A percentile compares a stretch with the other conserved stretches of the same genome.
Evolutionary conservation across 2,797 vertebrate species (phyloP).

Genomic region (Sylvilagus floridanus): DNA sequence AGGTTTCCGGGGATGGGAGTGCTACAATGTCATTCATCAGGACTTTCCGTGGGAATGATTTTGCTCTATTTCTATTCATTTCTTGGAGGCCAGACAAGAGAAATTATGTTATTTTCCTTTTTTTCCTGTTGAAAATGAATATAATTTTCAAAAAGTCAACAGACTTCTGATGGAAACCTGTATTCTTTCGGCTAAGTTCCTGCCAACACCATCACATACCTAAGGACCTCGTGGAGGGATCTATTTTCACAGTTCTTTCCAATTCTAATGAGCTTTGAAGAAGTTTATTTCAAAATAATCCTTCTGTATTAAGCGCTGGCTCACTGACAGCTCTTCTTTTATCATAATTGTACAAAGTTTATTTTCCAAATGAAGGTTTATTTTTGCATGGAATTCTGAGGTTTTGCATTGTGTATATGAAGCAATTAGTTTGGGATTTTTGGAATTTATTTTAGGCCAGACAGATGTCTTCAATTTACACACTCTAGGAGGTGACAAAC

Average conservation of each 20-base stretch:
- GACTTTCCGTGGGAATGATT: neutral
- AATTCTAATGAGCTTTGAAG: constrained; percentile 77
- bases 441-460: constrained; percentile 81
- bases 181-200: constrained; percentile 33
- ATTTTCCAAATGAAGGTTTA: constrained; percentile 84
- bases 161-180: constrained; percentile 40
- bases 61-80: neutral
- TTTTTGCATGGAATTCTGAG: constrained; percentile 81
- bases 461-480: constrained; percentile 85
- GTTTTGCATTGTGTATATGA: constrained; percentile 82
- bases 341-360: constrained; percentile 77
- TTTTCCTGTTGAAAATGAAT: constrained; percentile 27
- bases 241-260: constrained; percentile 77
- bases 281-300: constrained; percentile 83
- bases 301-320: constrained; percentile 78
- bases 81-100: constrained; percentile 18
- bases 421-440: constrained; percentile 84
- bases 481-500: constrained; percentile 82
- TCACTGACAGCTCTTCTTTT: constrained; percentile 79
- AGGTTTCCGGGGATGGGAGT: neutral
- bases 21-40: neutral
- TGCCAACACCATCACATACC: neutral
- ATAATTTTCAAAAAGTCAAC: constrained; percentile 54
- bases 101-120: neutral
- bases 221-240: constrained; percentile 33